phyloP scores from a whole-genome alignment of 2,113 vertebrate species.

The Tetrax tetrax region DNA sequence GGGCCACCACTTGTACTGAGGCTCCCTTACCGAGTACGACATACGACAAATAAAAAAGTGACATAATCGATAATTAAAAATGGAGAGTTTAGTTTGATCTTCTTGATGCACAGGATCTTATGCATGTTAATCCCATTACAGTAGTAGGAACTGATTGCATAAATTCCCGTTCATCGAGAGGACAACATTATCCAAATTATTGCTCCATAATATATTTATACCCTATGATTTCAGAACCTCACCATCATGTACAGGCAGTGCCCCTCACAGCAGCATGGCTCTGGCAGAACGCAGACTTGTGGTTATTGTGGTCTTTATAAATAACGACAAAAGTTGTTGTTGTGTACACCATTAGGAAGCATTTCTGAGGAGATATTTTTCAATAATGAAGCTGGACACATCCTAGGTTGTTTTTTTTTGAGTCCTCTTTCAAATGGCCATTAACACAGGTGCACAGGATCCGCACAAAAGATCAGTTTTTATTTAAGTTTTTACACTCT shows the following conservation, averaged over 20 bases:
- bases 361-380: neutral
- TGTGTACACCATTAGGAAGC: neutral
- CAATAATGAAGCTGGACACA: neutral
- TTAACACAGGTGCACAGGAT: neutral
- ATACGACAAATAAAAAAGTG: neutral
- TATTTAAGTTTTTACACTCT: neutral
- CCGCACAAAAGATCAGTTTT: neutral
- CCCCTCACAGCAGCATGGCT: neutral
- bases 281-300: neutral
- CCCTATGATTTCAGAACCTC: conserved; percentile 20
- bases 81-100: neutral
- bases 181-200: conserved; percentile 27
- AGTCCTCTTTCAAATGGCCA: neutral
- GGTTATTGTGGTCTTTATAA: neutral
- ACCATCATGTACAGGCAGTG: neutral
- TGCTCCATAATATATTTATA: neutral
- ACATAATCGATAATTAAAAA: neutral
- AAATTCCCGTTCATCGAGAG: conserved; percentile 41
- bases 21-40: neutral
- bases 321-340: neutral
- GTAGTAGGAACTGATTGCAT: conserved; percentile 22
- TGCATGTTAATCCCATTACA: conserved; percentile 34
- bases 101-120: conserved; percentile 9
- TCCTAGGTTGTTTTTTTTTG: neutral
- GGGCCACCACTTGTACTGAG: neutral